Conservation (phyloP, 2,888 invertebrate species). For the Elgonia sp. region DNA sequence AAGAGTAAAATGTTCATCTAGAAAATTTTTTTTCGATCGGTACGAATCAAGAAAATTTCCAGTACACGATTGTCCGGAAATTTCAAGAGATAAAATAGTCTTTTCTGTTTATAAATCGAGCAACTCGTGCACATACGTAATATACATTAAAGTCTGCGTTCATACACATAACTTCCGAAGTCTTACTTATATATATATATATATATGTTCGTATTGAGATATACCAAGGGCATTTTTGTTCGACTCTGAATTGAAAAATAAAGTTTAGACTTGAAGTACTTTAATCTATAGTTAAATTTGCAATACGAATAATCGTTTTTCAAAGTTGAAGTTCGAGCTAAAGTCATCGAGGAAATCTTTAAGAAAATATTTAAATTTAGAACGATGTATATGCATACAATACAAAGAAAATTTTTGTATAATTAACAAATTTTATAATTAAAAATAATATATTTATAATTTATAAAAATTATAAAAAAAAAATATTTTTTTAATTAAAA, state of each 20-base stretch:
- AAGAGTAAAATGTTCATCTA: background rate
- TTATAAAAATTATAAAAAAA: no score
- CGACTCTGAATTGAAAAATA: conserved; percentile 9
- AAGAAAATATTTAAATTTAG: no score
- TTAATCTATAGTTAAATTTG: background rate
- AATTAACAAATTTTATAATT: no score
- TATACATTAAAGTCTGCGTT: conserved; percentile 11
- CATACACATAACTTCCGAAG: conserved; percentile 12
- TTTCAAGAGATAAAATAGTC: conserved; percentile 26
- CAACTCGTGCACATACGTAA: conserved; percentile 30
- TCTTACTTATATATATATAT: conserved; percentile 25
- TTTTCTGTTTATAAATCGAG: conserved; percentile 43
- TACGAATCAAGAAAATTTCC: conserved; percentile 24
- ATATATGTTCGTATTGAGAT: conserved; percentile 11
- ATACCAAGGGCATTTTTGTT: conserved; percentile 25
- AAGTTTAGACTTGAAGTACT: background rate
- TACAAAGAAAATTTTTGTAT: no score
- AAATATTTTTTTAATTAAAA: no score
- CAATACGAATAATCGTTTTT: no score
- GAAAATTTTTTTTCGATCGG: background rate
- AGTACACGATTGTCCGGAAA: conserved; percentile 8
- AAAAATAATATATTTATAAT: no score
- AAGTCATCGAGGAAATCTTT: no score
- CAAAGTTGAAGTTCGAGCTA: no score
- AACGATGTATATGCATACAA: no score